These are phyloP conservation scores for Xanthorhoe spadicearia DNA, from an alignment of 2,888 invertebrate species.

Conservation along the genomic window DNA sequence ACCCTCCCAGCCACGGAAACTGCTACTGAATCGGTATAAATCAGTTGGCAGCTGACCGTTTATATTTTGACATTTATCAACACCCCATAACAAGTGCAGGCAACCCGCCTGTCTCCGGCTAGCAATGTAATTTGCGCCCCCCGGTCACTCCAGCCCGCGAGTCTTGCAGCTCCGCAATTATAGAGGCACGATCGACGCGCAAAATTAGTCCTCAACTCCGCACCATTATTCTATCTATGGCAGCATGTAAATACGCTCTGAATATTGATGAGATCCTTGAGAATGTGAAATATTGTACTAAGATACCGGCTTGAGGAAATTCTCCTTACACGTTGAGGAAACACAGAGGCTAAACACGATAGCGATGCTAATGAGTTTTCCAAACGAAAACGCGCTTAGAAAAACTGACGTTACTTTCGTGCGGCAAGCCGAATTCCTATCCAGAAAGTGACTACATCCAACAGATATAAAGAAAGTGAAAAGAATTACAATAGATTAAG, in stretches of 20 bases:
- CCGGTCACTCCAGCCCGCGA: slow-evolving; percentile 53
- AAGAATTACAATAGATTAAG: slow-evolving; percentile 45
- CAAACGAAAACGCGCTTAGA: slow-evolving; percentile 18
- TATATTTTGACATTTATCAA: slow-evolving; percentile 63
- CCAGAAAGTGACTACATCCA: slow-evolving; percentile 38
- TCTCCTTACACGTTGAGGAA: slow-evolving; percentile 56
- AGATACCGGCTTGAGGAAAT: slow-evolving; percentile 54
- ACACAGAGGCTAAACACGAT: slow-evolving; percentile 40
- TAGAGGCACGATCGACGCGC: slow-evolving; percentile 51
- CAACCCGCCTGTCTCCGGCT: slow-evolving; percentile 43
- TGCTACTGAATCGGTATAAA: slow-evolving; percentile 27
- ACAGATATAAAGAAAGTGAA: slow-evolving; percentile 44
- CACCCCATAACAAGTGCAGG: slow-evolving; percentile 58
- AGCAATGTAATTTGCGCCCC: slow-evolving; percentile 58
- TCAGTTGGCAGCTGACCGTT: slow-evolving; percentile 22
- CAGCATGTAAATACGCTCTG: slow-evolving; percentile 62
- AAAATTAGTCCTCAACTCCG: slow-evolving; percentile 49
- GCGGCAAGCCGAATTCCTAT: slow-evolving; percentile 30
- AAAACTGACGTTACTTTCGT: slow-evolving; percentile 7
- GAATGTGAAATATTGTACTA: slow-evolving; percentile 53
- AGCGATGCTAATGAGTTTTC: slow-evolving; percentile 24
- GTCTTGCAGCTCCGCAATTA: slow-evolving; percentile 57
- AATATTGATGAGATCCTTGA: slow-evolving; percentile 66
- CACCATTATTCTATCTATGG: slow-evolving; percentile 49
- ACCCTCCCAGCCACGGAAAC: slow-evolving; percentile 24